Evolutionary conservation across 2,113 vertebrate species (phyloP).

Genomic region (Prietella phreatophila): DNA sequence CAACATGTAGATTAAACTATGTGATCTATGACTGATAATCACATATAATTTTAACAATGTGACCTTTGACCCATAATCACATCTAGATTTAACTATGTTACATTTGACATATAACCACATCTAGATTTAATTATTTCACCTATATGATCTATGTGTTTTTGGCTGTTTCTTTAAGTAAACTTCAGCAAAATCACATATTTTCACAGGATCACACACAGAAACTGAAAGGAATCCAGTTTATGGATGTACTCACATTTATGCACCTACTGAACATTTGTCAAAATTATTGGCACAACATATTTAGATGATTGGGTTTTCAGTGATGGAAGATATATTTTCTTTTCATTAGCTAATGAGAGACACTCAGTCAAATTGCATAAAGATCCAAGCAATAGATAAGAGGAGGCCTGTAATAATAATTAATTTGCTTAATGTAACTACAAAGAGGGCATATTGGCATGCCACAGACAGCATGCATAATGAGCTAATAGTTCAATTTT

Average conservation of each 20-base stretch:
- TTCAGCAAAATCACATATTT: not conserved
- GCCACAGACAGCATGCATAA: slow-evolving; percentile 36
- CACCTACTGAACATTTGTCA: slow-evolving; percentile 12
- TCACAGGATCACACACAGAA: not conserved
- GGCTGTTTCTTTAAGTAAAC: not conserved
- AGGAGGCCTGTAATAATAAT: slow-evolving; percentile 45
- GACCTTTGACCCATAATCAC: not conserved
- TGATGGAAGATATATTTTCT: slow-evolving; percentile 16
- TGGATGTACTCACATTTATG: slow-evolving; percentile 11
- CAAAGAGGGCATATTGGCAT: slow-evolving; percentile 38
- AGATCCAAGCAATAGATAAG: slow-evolving; percentile 48
- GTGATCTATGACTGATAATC: not conserved
- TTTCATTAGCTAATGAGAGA: slow-evolving; percentile 47
- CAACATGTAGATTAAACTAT: not conserved
- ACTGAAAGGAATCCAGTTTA: not conserved
- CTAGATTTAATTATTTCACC: not conserved
- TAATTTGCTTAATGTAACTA: slow-evolving; percentile 47
- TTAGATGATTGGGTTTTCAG: slow-evolving; percentile 28
- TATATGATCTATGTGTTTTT: not conserved
- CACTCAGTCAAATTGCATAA: slow-evolving; percentile 32
- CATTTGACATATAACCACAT: not conserved
- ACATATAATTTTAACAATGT: not conserved
- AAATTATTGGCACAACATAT: slow-evolving; percentile 35
- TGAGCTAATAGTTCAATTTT: slow-evolving; percentile 42
- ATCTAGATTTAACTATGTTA: not conserved